Conservation (phyloP, 2,888 invertebrate genomes). For the Marasmarcha lunaedactyla region DNA sequence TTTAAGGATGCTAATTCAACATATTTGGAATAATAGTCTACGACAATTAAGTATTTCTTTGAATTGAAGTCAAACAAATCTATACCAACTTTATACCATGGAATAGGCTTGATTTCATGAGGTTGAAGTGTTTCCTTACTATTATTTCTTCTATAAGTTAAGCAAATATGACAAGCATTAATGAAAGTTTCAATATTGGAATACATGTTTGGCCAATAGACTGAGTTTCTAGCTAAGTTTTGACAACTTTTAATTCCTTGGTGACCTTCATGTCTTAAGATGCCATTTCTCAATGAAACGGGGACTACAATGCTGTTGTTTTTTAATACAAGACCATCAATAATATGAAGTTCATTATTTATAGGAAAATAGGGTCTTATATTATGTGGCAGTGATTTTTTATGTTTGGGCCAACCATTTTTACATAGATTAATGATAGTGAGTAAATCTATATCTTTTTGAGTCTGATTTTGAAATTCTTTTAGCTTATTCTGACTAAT, state of each 20-base stretch:
- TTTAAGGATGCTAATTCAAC: slow-evolving; percentile 4
- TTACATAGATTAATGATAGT: slow-evolving; percentile 9
- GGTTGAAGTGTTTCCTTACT: slow-evolving; percentile 5
- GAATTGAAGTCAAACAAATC: slow-evolving; percentile 10
- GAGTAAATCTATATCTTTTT: not conserved
- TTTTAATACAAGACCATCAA: slow-evolving; percentile 9
- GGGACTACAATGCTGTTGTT: slow-evolving; percentile 9
- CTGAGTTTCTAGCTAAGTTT: slow-evolving; percentile 4
- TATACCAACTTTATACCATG: slow-evolving; percentile 13
- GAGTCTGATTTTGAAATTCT: slow-evolving; percentile 3
- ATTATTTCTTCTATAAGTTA: slow-evolving; percentile 5
- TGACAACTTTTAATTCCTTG: slow-evolving; percentile 11
- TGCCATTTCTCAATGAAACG: slow-evolving; percentile 3
- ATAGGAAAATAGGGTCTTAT: slow-evolving; percentile 7
- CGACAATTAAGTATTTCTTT: slow-evolving; percentile 11
- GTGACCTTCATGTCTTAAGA: slow-evolving; percentile 8
- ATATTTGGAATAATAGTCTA: slow-evolving; percentile 11
- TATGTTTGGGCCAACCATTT: slow-evolving; percentile 12
- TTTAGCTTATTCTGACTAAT: slow-evolving; percentile 3
- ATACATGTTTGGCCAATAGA: slow-evolving; percentile 14
- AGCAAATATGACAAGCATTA: slow-evolving; percentile 11
- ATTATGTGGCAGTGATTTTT: slow-evolving; percentile 4
- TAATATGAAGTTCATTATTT: slow-evolving; percentile 8
- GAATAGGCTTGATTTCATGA: slow-evolving; percentile 1
- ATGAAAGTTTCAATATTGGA: slow-evolving; percentile 13